Evolutionary conservation across 2,888 invertebrate species (phyloP), one percentile per base, ranked within the genome.

Genomic region (Euplexia lucipara): DNA sequence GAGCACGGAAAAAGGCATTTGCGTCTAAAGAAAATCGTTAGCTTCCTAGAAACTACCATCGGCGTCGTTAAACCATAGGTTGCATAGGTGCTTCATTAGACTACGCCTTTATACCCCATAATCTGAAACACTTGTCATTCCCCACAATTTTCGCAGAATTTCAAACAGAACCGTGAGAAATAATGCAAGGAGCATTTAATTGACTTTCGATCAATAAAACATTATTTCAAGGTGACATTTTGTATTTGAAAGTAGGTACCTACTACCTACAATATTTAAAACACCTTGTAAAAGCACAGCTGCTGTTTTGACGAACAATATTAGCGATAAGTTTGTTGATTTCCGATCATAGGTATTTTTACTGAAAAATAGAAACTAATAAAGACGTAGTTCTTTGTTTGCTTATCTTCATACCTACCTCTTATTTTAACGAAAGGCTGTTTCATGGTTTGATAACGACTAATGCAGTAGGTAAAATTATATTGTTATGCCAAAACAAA

Each of bases 181-280:
- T 22, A 69, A 22, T 51, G 64, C 79, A 78, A 78, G 48, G 52
- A 44, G 49, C 53, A 51, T 54, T 41, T 49, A 20, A 67, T 52
- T 59, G 26, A 16, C 6, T 14, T 57, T 30, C 47, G 44, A 56
- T 61, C 63, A 60, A 69, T 78, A 58, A 14, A 41, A 47, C 4
- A 30, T 20, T 41, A 47, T 64, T 64, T 61, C 32, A 58, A 75
- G 62, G 68, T 52, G 35, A 60, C 1, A 37, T 48, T 14, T 35
- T 26, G 35, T 34, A 49, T 51, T 51, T 54, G n/a, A 54, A 75
- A 49, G 22, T 49, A 52, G 9, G 35, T 32, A 3, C n/a, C 44
- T 51, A 34, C 8, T 51, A 34, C 8, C 39, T 34, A 42, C n/a
- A 26, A 37, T 8, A 8, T 34, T n/a, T 9, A 22, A 47, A 32